A percentile compares a stretch with the other conserved stretches of the same genome.
Evolutionary conservation across 1,140 invertebrate species (phyloP).

Genomic region (Armadillidium nasatum): DNA sequence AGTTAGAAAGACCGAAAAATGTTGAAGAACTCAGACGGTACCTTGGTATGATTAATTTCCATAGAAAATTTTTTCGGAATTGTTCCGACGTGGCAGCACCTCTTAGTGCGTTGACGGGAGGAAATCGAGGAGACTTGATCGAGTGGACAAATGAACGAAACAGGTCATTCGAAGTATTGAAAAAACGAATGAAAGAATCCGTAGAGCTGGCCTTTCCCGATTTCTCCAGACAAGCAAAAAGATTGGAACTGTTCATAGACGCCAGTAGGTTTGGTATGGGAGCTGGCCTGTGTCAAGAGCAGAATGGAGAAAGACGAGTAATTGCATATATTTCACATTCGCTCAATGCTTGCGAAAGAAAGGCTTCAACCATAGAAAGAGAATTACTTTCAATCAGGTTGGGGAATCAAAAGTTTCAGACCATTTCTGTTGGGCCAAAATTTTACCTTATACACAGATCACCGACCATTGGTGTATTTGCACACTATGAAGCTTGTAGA

Average conservation of each 20-base stretch:
- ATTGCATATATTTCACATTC: neutral
- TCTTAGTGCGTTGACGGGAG: neutral
- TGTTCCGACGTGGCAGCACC: neutral
- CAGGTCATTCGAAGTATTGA: neutral
- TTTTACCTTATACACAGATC: constrained; percentile 16
- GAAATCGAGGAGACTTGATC: neutral
- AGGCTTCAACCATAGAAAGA: constrained; percentile 13
- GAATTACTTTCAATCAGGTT: neutral
- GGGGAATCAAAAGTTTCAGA: constrained; percentile 3
- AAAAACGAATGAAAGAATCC: neutral
- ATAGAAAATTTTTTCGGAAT: neutral
- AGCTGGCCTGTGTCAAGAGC: neutral
- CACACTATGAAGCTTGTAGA: constrained; percentile 6
- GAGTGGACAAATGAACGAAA: neutral
- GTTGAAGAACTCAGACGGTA: neutral
- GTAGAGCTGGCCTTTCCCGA: neutral
- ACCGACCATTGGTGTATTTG: constrained; percentile 16
- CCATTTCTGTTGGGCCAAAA: constrained; percentile 3
- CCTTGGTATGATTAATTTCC: neutral
- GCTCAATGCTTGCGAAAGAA: constrained; percentile 4
- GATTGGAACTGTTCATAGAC: neutral
- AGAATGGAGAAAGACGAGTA: neutral
- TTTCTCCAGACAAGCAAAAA: neutral
- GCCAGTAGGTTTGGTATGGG: neutral
- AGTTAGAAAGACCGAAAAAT: neutral